Base-by-base conservation (phyloP, 2,797 vertebrate species). In the Urosaurus nigricauda region DNA sequence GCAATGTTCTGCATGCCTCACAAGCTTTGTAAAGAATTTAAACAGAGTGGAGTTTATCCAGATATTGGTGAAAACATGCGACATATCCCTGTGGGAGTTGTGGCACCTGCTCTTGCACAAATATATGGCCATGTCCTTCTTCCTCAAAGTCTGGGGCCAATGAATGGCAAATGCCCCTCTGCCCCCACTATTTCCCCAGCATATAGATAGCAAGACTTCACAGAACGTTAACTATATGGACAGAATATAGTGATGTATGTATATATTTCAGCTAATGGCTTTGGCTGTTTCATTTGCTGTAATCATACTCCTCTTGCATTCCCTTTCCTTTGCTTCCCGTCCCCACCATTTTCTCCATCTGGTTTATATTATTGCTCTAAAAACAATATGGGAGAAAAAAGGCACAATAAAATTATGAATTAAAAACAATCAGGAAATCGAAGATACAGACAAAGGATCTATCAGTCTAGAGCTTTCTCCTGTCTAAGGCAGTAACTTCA, bases 401-500 rank as follows among this genome's bases (percentile, higher is more conserved):
- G 77, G 77, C 35, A 63, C 74, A 78, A 79, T 35, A 85, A 40
- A 43, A 85, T 60, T 35, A 47, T 43, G 26, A 26, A 83, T 58
- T 81, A 60, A 74, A 82, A 87, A 51, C 43, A 47, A 87, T 56
- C 40, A 75, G 56, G 79, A 87, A 82, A 87, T 71, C n/a, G 26
- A 56, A n/a, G 56, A 56, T 74, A 53, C 79, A 82, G 51, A 40
- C 43, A 71, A 58, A 79, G 51, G 35, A 40, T 40, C n/a, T 74
- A 32, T 53, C 51, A 29, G 19, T n/a, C 26, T 47, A 79, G n/a
- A 8, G 35, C 32, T 47, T 63, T 86, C 37, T 87, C 58, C 56
- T 89, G 70, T 88, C 89, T 87, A 60, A 29, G 37, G 86, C 83
- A 89, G 65, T 84, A 90, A 75, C 47, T 74, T 51, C 56, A 68